phyloP scores from a whole-genome alignment of 1,140 invertebrate genomes.

The Cheumatopsyche charites region DNA sequence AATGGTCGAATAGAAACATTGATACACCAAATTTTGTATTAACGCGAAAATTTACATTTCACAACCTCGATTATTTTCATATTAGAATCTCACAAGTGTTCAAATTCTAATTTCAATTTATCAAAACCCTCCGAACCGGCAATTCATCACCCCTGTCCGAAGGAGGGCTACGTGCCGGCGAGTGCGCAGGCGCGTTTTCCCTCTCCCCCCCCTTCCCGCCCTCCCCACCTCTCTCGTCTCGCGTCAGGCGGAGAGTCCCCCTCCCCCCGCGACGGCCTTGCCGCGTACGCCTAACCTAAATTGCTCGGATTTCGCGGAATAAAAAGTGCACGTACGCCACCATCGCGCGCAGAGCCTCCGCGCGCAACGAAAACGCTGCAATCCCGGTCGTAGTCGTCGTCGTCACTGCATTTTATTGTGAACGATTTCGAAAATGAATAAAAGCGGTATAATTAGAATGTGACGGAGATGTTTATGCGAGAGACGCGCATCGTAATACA shows the following conservation, averaged over 20 bases:
- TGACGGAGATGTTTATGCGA: neutral
- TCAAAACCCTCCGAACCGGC: no score
- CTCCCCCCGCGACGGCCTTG: constrained; percentile 11
- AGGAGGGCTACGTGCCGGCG: neutral
- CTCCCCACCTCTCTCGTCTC: neutral
- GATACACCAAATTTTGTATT: no score
- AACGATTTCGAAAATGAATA: neutral
- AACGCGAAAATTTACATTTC: no score
- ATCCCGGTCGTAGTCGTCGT: neutral
- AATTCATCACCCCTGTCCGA: no score
- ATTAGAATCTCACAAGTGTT: no score
- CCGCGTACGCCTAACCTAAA: constrained; percentile 23
- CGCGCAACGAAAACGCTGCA: neutral
- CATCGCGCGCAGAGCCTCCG: neutral
- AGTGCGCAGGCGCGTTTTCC: constrained; percentile 9
- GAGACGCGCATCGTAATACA: no score
- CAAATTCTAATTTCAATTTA: no score
- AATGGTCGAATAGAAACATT: no score
- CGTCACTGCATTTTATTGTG: neutral
- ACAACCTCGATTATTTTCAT: no score
- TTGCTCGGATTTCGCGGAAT: constrained; percentile 18
- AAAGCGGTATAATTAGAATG: neutral
- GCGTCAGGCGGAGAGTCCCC: no score
- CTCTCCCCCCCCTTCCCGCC: neutral
- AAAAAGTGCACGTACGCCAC: constrained; percentile 17